phyloP scores from a whole-genome alignment of 2,888 invertebrate genomes.

The Melinaea menophilus region DNA sequence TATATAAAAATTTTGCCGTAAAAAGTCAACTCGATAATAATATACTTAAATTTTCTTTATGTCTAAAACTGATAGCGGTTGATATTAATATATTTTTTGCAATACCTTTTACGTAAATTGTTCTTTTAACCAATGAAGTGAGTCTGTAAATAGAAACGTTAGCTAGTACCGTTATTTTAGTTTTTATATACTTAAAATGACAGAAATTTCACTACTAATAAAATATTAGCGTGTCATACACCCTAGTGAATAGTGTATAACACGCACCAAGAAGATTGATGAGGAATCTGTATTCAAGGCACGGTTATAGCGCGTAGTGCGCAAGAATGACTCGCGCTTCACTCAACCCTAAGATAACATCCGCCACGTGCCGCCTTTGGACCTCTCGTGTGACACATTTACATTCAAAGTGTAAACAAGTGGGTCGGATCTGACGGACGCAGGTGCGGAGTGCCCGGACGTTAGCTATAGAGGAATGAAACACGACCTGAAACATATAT shows the following conservation, averaged over 20 bases:
- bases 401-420: constrained; percentile 49
- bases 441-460: constrained; percentile 50
- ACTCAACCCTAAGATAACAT: constrained; percentile 49
- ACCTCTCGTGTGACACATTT: constrained; percentile 57
- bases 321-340: constrained; percentile 39
- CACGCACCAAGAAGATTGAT: constrained; percentile 3
- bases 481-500: constrained; percentile 58
- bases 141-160: no score
- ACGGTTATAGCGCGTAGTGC: constrained; percentile 33
- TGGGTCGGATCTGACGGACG: constrained; percentile 37
- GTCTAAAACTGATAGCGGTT: no score
- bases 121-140: no score
- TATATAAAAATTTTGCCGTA: no score
- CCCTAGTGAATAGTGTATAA: not conserved
- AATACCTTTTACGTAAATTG: no score
- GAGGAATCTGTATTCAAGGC: constrained; percentile 2
- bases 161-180: no score
- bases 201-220: not conserved
- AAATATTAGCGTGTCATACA: not conserved
- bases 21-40: no score
- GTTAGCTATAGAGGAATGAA: constrained; percentile 40
- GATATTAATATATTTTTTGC: no score
- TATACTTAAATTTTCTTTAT: no score
- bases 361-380: constrained; percentile 50
- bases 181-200: no score